Conservation (phyloP, 2,797 vertebrate species). For the Chaenodraco wilsoni region DNA sequence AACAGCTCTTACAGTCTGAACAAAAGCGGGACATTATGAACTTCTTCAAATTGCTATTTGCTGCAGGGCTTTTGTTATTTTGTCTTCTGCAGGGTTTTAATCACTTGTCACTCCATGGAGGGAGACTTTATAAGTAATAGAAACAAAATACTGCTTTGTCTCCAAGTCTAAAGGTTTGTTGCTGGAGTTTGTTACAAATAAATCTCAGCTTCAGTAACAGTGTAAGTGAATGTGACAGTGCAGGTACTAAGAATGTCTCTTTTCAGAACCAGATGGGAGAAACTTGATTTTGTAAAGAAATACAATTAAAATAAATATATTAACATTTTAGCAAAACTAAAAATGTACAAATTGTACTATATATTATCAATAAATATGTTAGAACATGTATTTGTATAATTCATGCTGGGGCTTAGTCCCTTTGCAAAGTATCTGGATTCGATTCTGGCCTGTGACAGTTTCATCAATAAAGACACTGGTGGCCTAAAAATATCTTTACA, state of each 20-base stretch:
- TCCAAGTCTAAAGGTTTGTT: constrained; percentile 1
- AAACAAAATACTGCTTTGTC: constrained; percentile 10
- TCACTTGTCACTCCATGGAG: constrained; percentile 14
- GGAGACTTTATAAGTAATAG: constrained; percentile 22
- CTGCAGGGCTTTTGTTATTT: constrained; percentile 34
- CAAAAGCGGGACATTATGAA: constrained; percentile 50
- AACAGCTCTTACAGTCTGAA: constrained; percentile 26
- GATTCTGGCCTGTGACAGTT: too few species aligned
- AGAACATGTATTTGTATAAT: too few species aligned
- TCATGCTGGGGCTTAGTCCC: too few species aligned
- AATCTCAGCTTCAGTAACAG: background rate
- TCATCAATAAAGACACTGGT: too few species aligned
- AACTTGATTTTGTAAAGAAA: too few species aligned
- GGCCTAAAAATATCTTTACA: too few species aligned
- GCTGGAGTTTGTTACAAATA: background rate
- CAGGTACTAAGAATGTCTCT: background rate
- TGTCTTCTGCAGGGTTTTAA: constrained; percentile 29
- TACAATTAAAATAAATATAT: too few species aligned
- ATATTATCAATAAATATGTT: too few species aligned
- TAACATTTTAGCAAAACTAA: too few species aligned
- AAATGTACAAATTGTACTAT: too few species aligned
- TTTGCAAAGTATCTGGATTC: too few species aligned
- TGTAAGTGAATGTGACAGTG: background rate
- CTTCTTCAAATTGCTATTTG: constrained; percentile 56
- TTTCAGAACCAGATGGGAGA: too few species aligned